A percentile compares a stretch with the other conserved stretches of the same genome.
These are phyloP conservation scores for Coccyzus lansbergi DNA, from an alignment of 2,797 vertebrate genomes.

Conservation along the genomic window DNA sequence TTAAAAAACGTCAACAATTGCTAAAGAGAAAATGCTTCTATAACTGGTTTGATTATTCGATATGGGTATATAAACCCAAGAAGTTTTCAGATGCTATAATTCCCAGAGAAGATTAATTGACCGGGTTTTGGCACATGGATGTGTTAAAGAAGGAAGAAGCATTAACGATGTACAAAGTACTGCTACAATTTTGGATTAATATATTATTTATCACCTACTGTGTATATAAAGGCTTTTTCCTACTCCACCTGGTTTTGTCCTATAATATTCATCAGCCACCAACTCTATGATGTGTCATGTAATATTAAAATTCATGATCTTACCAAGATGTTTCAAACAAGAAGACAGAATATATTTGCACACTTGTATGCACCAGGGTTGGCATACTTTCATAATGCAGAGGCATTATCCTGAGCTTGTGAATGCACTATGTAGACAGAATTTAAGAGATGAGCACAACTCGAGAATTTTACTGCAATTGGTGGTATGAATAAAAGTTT, in stretches of 20 bases:
- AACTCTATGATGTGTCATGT: not conserved
- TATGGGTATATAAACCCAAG: not conserved
- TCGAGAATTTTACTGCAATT: conserved; percentile 52
- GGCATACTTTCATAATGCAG: not conserved
- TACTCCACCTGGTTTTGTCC: conserved; percentile 6
- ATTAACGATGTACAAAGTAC: not conserved
- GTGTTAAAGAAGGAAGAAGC: not conserved
- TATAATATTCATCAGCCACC: not conserved
- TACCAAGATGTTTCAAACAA: conserved; percentile 1
- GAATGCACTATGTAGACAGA: conserved; percentile 29
- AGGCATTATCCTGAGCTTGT: not conserved
- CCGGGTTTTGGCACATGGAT: not conserved
- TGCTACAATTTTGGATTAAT: not conserved
- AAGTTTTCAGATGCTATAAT: not conserved
- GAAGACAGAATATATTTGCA: not conserved
- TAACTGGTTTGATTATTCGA: not conserved
- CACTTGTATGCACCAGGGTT: not conserved
- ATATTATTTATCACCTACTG: conserved; percentile 22
- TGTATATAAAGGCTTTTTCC: not conserved
- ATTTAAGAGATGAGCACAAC: conserved; percentile 54
- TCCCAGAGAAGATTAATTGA: not conserved
- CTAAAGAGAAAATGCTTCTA: not conserved
- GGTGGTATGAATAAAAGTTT: conserved; percentile 49
- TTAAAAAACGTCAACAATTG: not conserved
- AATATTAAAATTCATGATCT: conserved; percentile 26